Evolutionary conservation across 2,888 invertebrate species (phyloP).

Genomic region (Thalpophila matura): DNA sequence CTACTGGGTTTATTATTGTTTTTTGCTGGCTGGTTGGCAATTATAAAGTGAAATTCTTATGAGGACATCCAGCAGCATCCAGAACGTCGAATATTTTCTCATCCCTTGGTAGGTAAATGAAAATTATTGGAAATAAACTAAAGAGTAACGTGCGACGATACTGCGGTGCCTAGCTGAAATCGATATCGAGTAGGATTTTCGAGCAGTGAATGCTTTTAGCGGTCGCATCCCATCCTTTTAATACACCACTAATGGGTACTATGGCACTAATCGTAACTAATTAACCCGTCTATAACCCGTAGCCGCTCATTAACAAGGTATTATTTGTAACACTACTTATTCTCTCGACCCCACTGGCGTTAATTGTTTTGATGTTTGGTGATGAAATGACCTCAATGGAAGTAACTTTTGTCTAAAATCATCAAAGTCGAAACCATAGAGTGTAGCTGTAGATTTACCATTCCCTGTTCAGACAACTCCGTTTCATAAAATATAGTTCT

Average conservation of each 20-base stretch:
- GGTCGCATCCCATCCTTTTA: background rate
- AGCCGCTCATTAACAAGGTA: constrained; percentile 13
- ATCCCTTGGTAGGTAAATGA: too few species aligned
- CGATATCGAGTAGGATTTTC: constrained; percentile 5
- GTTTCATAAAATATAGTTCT: constrained; percentile 11
- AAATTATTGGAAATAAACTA: constrained; percentile 22
- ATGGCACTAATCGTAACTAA: constrained; percentile 14
- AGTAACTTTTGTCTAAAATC: too few species aligned
- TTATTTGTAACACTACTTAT: too few species aligned
- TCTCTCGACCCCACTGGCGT: too few species aligned
- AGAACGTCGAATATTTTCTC: background rate
- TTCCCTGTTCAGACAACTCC: background rate
- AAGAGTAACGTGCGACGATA: background rate
- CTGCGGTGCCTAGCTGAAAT: constrained; percentile 5
- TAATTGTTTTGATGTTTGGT: too few species aligned
- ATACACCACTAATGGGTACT: constrained; percentile 17
- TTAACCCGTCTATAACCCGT: constrained; percentile 2
- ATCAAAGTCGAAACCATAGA: background rate
- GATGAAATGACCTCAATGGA: too few species aligned
- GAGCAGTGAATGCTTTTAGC: constrained; percentile 21
- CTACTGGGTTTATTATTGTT: background rate
- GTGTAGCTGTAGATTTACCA: background rate
- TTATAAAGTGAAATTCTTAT: background rate
- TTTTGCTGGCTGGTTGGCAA: background rate
- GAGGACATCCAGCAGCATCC: background rate